Evolutionary conservation across 1,140 invertebrate species (phyloP).

Genomic region (Lucilia sericata): DNA sequence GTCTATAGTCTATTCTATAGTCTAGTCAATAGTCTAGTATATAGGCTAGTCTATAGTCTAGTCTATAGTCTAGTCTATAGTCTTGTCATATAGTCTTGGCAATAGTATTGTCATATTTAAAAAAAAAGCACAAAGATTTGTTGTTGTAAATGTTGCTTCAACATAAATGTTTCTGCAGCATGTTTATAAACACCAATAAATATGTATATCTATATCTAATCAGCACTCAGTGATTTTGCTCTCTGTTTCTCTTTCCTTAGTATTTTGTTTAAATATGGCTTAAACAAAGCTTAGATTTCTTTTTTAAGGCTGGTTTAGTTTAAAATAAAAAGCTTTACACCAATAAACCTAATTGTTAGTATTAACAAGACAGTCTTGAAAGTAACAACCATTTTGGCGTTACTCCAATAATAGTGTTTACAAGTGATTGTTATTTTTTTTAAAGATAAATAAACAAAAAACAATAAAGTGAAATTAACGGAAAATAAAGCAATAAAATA

Average conservation of each 20-base stretch:
- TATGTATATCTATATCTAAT: no score
- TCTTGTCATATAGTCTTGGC: no score
- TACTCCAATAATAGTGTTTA: no score
- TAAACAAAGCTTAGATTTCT: not conserved
- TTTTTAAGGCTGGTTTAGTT: not conserved
- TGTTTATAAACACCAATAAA: not conserved
- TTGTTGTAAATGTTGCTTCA: no score
- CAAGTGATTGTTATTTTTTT: not conserved
- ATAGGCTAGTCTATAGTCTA: no score
- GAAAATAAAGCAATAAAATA: conserved; percentile 10
- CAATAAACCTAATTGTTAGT: not conserved
- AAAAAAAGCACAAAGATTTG: no score
- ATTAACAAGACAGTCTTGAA: conserved; percentile 6
- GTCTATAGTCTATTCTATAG: no score
- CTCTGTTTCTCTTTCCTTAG: not conserved
- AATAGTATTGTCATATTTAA: no score
- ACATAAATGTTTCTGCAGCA: not conserved
- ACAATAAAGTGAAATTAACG: conserved; percentile 10
- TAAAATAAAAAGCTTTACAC: not conserved
- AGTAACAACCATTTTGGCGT: not conserved
- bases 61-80: no score
- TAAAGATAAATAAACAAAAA: not conserved
- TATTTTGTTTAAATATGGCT: not conserved
- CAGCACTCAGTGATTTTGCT: not conserved
- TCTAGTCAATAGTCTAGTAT: no score